phyloP scores from a whole-genome alignment of 1,140 invertebrate species.

The Radopholus similis region DNA sequence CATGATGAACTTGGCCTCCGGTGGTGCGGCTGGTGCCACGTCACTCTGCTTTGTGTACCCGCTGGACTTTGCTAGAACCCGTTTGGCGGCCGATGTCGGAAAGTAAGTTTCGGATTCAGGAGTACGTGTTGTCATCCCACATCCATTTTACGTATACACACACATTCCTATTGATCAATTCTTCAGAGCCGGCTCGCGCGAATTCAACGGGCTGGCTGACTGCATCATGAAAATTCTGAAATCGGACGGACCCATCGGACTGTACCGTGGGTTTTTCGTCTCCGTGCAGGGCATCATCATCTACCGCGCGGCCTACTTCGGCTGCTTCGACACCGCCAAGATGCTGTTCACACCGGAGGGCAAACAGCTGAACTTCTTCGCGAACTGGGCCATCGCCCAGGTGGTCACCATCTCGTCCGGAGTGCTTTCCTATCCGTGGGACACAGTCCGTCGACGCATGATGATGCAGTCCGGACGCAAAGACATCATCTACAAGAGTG shows the following conservation, averaged over 20 bases:
- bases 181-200: slow-evolving; percentile 38
- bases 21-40: slow-evolving; percentile 62
- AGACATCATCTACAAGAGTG: slow-evolving; percentile 65
- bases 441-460: slow-evolving; percentile 64
- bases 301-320: slow-evolving; percentile 63
- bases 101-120: slow-evolving; percentile 33
- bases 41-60: slow-evolving; percentile 62
- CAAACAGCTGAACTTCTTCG: slow-evolving; percentile 61
- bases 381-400: slow-evolving; percentile 61
- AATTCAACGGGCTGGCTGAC: slow-evolving; percentile 61
- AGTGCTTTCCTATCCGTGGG: slow-evolving; percentile 66
- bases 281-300: slow-evolving; percentile 63
- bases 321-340: slow-evolving; percentile 61
- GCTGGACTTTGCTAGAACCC: slow-evolving; percentile 62
- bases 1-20: slow-evolving; percentile 65
- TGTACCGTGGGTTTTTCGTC: slow-evolving; percentile 62
- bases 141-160: neutral
- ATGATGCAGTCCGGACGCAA: slow-evolving; percentile 67
- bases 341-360: slow-evolving; percentile 51
- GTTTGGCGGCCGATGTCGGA: slow-evolving; percentile 61
- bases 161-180: neutral
- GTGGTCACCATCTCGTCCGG: slow-evolving; percentile 65
- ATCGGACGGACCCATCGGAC: slow-evolving; percentile 60
- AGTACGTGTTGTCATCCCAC: neutral
- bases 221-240: slow-evolving; percentile 61